Conservation (phyloP, 1,140 invertebrate genomes). For the Platyscapa corneri region DNA sequence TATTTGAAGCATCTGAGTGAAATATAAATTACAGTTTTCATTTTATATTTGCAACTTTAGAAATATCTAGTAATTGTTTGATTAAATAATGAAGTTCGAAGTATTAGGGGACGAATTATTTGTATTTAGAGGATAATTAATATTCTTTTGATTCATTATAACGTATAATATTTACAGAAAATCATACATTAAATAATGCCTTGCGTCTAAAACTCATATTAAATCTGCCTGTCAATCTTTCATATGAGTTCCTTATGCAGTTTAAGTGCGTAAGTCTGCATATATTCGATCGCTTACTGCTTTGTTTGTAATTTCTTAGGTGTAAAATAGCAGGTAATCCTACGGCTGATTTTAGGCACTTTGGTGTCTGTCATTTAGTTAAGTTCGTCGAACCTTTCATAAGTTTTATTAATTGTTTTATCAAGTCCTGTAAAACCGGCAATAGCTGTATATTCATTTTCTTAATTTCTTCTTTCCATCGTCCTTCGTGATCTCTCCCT, state of each 20-base stretch:
- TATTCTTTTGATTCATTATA: background rate
- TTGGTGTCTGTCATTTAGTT: background rate
- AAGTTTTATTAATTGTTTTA: background rate
- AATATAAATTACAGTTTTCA: background rate
- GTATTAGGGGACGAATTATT: background rate
- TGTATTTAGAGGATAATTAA: background rate
- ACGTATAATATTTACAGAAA: background rate
- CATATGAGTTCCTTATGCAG: background rate
- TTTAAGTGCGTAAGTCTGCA: background rate
- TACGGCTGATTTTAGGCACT: background rate
- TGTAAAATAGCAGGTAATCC: constrained; percentile 2
- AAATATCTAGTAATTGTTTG: background rate
- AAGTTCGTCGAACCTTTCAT: background rate
- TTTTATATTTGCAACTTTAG: background rate
- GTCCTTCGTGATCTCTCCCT: background rate
- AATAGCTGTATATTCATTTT: background rate
- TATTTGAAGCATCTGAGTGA: background rate
- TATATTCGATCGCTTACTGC: background rate
- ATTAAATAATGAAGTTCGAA: background rate
- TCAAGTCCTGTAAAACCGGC: constrained; percentile 3
- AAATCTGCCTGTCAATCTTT: constrained; percentile 32
- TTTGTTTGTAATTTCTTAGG: constrained; percentile 16
- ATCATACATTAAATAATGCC: constrained; percentile 10
- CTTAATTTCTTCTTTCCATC: constrained; percentile 7
- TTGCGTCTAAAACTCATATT: constrained; percentile 27